phyloP scores from a whole-genome alignment of 2,888 invertebrate species.

The Eubasilissa splendida region DNA sequence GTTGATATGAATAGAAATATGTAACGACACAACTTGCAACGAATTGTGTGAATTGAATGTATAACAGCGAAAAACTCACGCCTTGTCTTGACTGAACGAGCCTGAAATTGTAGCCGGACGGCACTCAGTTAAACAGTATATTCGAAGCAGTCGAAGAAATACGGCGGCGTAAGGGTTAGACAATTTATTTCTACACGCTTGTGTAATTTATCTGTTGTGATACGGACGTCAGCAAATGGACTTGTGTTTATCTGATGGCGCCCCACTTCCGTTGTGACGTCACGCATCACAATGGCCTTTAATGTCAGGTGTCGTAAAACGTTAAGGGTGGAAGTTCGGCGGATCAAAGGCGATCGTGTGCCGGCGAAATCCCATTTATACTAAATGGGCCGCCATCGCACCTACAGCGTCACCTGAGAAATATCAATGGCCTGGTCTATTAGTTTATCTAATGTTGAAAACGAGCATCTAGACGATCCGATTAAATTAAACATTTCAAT shows the following conservation, averaged over 20 bases:
- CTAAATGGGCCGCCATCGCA: slow-evolving; percentile 17
- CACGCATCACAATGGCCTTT: slow-evolving; percentile 29
- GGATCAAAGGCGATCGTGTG: slow-evolving; percentile 23
- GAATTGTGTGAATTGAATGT: neutral
- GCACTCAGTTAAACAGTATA: neutral
- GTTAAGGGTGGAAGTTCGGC: neutral
- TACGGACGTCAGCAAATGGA: neutral
- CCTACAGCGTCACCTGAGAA: slow-evolving; percentile 26
- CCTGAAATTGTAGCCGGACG: neutral
- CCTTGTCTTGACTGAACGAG: neutral
- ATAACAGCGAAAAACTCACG: neutral
- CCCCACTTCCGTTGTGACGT: slow-evolving; percentile 35
- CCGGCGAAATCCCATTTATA: neutral
- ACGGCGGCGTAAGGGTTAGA: slow-evolving; percentile 5
- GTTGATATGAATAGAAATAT: slow-evolving; percentile 12
- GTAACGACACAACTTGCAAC: neutral
- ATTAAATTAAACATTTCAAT: too few species aligned
- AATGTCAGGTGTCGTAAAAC: slow-evolving; percentile 36
- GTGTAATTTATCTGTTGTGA: neutral
- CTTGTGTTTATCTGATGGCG: slow-evolving; percentile 35
- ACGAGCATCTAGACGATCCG: too few species aligned
- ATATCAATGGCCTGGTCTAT: neutral
- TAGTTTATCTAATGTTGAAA: neutral
- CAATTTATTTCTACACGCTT: slow-evolving; percentile 6
- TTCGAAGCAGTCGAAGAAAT: too few species aligned